Conservation (phyloP, 2,113 vertebrate genomes). For the Xiphias gladius region DNA sequence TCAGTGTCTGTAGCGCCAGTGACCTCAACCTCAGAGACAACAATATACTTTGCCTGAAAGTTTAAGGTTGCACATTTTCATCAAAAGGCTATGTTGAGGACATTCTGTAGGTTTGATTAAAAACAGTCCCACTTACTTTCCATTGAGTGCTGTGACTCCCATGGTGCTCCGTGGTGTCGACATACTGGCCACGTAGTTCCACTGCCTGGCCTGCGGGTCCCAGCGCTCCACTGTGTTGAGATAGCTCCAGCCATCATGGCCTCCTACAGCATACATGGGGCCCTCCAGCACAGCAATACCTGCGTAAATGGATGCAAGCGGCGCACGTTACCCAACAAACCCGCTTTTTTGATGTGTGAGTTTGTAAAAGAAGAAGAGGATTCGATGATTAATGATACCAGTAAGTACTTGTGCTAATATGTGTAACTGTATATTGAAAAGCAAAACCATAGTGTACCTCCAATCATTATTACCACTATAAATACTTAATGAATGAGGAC, state of each 20-base stretch:
- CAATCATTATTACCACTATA: not conserved
- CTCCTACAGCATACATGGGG: constrained; percentile 98
- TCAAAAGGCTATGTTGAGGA: not conserved
- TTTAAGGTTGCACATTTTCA: constrained; percentile 3
- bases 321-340: not conserved
- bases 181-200: constrained; percentile 99
- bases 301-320: constrained; percentile 59
- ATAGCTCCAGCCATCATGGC: constrained; percentile 98
- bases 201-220: constrained; percentile 96
- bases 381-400: not conserved
- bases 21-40: constrained; percentile 23
- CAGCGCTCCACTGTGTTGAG: constrained; percentile 98
- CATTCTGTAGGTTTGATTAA: not conserved
- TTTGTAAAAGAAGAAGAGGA: not conserved
- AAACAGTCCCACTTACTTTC: constrained; percentile 88
- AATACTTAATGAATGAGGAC: not conserved
- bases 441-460: not conserved
- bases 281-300: constrained; percentile 98
- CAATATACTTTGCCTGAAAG: constrained; percentile 18
- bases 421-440: not conserved
- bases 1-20: constrained; percentile 4
- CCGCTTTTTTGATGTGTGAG: not conserved
- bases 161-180: constrained; percentile 96
- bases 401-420: too few relatives aligned
- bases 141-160: constrained; percentile 94